Percentiles rank a stretch among this genome's conserved stretches.
phyloP scores from a whole-genome alignment of 64 coral and sea anemone genomes.

The Montipora sp. region DNA sequence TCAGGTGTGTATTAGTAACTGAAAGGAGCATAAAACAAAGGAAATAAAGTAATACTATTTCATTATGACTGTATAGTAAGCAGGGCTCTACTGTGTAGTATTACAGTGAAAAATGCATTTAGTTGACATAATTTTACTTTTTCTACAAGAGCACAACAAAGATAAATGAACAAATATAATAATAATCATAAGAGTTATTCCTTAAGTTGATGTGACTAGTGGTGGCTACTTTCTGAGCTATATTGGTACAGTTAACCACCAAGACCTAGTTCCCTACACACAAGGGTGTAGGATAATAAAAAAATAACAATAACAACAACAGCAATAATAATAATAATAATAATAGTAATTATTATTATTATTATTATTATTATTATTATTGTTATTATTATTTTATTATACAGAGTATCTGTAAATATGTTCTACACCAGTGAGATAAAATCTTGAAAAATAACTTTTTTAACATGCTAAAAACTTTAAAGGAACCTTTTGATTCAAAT shows the following conservation, averaged over 20 bases:
- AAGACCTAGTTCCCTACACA: background rate
- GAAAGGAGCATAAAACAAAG: background rate
- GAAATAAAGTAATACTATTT: background rate
- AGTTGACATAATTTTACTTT: background rate
- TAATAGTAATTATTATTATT: too few species aligned
- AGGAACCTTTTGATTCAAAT: background rate
- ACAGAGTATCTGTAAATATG: background rate
- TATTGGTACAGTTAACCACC: background rate
- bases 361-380: background rate
- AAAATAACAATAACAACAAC: background rate
- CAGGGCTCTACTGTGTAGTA: background rate
- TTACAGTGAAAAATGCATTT: background rate
- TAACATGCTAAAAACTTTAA: background rate
- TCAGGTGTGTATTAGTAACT: background rate
- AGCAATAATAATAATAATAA: background rate
- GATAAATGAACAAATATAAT: background rate
- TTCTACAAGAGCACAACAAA: background rate
- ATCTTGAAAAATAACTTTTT: background rate
- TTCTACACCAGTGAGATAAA: background rate
- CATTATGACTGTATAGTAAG: background rate
- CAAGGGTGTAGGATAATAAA: background rate
- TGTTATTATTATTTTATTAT: background rate
- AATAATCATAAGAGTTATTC: background rate
- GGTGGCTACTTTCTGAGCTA: background rate
- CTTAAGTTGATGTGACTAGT: background rate